Percentiles rank a stretch among this genome's conserved stretches.
Conservation (phyloP, 1,140 invertebrate species). For the Heliconius congener region DNA sequence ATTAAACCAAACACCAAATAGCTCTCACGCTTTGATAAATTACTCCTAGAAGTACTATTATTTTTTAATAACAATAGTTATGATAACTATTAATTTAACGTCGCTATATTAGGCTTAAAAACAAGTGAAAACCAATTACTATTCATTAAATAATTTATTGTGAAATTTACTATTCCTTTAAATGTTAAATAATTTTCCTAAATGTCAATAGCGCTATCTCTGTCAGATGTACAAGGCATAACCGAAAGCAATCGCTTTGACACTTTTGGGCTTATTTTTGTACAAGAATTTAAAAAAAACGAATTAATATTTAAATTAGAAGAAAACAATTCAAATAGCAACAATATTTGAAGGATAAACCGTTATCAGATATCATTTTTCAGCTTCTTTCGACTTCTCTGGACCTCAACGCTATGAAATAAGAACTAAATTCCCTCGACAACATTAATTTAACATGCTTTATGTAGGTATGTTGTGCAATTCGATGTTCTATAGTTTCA, state of each 20-base stretch:
- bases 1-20: conserved; percentile 23
- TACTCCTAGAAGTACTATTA: not conserved
- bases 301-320: not conserved
- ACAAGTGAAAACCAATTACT: not conserved
- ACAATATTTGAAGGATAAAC: conserved; percentile 14
- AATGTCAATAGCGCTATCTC: not conserved
- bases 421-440: not conserved
- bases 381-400: not conserved
- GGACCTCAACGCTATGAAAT: not conserved
- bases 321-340: not conserved
- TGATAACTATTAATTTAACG: not conserved
- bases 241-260: not conserved
- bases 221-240: not conserved
- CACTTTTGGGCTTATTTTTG: not conserved
- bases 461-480: not conserved
- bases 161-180: not conserved
- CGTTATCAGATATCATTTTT: conserved; percentile 21
- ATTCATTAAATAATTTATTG: not conserved
- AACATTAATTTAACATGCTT: conserved; percentile 9
- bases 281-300: conserved; percentile 2
- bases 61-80: not conserved
- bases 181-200: not conserved
- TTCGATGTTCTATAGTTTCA: not conserved
- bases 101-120: not conserved
- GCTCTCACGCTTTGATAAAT: not conserved